Evolutionary conservation across 2,113 vertebrate species (phyloP).

Genomic region (Ammodytes dubius): DNA sequence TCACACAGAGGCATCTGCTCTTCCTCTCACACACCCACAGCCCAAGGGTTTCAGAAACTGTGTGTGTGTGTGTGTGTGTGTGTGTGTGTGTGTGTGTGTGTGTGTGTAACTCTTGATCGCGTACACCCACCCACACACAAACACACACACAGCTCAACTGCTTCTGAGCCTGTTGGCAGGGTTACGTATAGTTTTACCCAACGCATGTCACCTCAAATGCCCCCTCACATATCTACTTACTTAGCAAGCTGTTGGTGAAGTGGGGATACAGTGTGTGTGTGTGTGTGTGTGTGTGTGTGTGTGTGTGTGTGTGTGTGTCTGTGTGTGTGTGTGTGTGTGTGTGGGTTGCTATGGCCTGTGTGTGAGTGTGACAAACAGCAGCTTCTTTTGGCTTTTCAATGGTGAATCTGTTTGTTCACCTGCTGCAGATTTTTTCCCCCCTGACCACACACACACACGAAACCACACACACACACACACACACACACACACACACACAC

Average conservation of each 20-base stretch:
- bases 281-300: slow-evolving; percentile 16
- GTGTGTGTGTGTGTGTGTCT: slow-evolving; percentile 4
- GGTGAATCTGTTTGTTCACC: slow-evolving; percentile 75
- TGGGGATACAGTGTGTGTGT: not conserved
- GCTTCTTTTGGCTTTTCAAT: slow-evolving; percentile 38
- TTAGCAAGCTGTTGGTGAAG: too few species aligned
- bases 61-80: slow-evolving; percentile 25
- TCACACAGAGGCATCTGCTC: slow-evolving; percentile 13
- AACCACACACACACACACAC: slow-evolving; percentile 27
- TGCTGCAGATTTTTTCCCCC: slow-evolving; percentile 52
- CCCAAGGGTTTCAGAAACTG: slow-evolving; percentile 23
- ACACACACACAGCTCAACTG: too few species aligned
- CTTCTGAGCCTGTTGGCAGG: too few species aligned
- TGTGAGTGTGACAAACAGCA: slow-evolving; percentile 61
- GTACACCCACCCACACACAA: too few species aligned
- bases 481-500: slow-evolving; percentile 28
- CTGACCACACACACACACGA: slow-evolving; percentile 6
- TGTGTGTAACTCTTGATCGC: too few species aligned
- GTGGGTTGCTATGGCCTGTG: slow-evolving; percentile 8
- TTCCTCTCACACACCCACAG: slow-evolving; percentile 17
- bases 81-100: not conserved
- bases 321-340: slow-evolving; percentile 18
- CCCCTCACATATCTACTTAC: too few species aligned
- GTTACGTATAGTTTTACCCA: too few species aligned
- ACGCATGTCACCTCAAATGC: too few species aligned